Evolutionary conservation across 2,797 vertebrate species (phyloP).

Genomic region (Sebastiscus tertius): DNA sequence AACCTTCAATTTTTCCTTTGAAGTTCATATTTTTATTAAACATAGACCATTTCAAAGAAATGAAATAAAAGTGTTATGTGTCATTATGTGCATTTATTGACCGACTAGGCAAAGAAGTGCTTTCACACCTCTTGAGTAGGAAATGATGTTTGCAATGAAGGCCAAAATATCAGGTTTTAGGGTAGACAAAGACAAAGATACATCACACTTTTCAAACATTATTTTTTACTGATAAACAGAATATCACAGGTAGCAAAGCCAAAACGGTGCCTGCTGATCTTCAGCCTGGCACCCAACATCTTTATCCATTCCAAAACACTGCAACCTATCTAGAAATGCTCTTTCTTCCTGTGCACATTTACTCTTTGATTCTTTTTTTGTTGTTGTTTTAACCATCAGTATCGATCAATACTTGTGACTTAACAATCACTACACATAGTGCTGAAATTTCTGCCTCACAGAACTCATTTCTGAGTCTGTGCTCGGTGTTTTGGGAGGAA

Average conservation of each 20-base stretch:
- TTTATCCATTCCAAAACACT: not conserved
- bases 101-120: not conserved
- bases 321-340: not conserved
- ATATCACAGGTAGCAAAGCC: not conserved
- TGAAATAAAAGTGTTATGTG: not conserved
- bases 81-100: conserved; percentile 18
- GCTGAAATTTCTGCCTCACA: not conserved
- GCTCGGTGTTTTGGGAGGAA: not conserved
- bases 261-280: not conserved
- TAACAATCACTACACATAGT: conserved; percentile 4
- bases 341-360: not conserved
- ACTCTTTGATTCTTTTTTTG: not conserved
- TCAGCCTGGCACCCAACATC: not conserved
- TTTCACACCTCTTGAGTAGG: not conserved
- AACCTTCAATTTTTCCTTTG: conserved; percentile 18
- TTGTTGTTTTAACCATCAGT: not conserved
- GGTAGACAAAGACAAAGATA: not conserved
- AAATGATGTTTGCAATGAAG: not conserved
- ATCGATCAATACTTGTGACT: not conserved
- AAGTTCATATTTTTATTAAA: conserved; percentile 20
- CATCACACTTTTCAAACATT: not conserved
- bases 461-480: conserved; percentile 9
- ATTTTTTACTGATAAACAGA: not conserved
- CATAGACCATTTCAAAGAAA: not conserved
- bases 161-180: not conserved